Conservation (phyloP, 2,888 invertebrate species). For the Crioceris asparagi region DNA sequence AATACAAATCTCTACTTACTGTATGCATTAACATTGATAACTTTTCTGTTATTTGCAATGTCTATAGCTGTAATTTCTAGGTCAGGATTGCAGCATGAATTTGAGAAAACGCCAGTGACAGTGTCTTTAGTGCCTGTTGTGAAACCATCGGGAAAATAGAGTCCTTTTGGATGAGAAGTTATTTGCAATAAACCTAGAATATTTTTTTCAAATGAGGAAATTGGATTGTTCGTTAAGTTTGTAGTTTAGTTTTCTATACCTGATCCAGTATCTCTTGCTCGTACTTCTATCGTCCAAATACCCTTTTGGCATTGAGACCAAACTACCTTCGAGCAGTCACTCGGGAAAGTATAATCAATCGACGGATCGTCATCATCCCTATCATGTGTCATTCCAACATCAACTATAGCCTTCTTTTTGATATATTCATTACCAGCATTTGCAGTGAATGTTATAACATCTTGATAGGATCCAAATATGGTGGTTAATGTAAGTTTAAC, state of each 20-base stretch:
- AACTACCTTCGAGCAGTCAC: constrained; percentile 35
- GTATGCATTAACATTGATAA: constrained; percentile 49
- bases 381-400: constrained; percentile 29
- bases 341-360: constrained; percentile 33
- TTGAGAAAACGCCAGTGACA: constrained; percentile 54
- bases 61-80: constrained; percentile 59
- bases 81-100: constrained; percentile 62
- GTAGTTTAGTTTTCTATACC: constrained; percentile 38
- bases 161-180: constrained; percentile 47
- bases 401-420: constrained; percentile 37
- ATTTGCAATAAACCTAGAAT: constrained; percentile 47
- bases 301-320: constrained; percentile 50
- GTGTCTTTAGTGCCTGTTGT: constrained; percentile 57
- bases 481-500: constrained; percentile 19
- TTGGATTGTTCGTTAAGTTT: no score
- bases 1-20: constrained; percentile 25
- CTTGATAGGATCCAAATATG: constrained; percentile 38
- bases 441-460: constrained; percentile 53
- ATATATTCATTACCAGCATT: constrained; percentile 33
- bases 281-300: constrained; percentile 59
- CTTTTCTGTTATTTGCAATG: constrained; percentile 53
- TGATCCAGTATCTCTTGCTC: constrained; percentile 53
- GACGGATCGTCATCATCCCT: constrained; percentile 26
- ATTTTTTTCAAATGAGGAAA: no score
- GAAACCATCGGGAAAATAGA: constrained; percentile 52